phyloP scores from a whole-genome alignment of 2,888 invertebrate genomes.

The Xanthia togata region DNA sequence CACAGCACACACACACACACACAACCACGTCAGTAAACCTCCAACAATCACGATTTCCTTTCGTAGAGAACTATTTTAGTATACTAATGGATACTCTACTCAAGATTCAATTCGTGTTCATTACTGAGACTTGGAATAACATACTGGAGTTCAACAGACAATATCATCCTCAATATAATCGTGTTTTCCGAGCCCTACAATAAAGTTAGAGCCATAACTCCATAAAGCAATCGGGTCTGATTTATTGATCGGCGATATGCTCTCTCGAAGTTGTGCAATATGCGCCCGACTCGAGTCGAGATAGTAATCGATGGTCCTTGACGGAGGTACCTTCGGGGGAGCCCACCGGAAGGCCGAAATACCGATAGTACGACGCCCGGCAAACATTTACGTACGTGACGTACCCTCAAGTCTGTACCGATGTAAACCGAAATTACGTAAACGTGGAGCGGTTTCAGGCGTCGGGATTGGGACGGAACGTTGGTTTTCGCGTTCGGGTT shows the following conservation, averaged over 20 bases:
- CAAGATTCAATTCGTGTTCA: conserved; percentile 47
- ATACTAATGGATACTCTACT: conserved; percentile 24
- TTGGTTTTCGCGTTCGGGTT: conserved; percentile 66
- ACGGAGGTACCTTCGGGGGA: conserved; percentile 76
- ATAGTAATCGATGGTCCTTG: conserved; percentile 87
- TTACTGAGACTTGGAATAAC: conserved; percentile 40
- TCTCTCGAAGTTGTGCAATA: conserved; percentile 85
- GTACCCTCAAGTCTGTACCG: conserved; percentile 72
- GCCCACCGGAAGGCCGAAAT: conserved; percentile 80
- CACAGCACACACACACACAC: conserved; percentile 61
- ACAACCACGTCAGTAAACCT: conserved; percentile 42
- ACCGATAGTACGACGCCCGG: conserved; percentile 78
- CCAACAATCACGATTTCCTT: conserved; percentile 24
- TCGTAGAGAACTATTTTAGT: conserved; percentile 17
- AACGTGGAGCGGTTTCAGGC: conserved; percentile 77
- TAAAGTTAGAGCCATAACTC: conserved; percentile 71
- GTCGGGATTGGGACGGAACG: conserved; percentile 70
- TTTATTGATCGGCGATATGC: conserved; percentile 80
- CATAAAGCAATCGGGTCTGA: conserved; percentile 75
- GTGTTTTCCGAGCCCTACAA: conserved; percentile 68
- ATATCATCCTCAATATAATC: conserved; percentile 65
- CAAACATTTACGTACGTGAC: conserved; percentile 88
- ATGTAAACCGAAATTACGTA: conserved; percentile 75
- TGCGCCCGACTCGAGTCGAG: conserved; percentile 78
- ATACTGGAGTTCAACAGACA: conserved; percentile 62